A percentile compares a stretch with the other conserved stretches of the same genome.
Conservation (phyloP, 2,888 invertebrate genomes). For the Thysanoteuthis rhombus region DNA sequence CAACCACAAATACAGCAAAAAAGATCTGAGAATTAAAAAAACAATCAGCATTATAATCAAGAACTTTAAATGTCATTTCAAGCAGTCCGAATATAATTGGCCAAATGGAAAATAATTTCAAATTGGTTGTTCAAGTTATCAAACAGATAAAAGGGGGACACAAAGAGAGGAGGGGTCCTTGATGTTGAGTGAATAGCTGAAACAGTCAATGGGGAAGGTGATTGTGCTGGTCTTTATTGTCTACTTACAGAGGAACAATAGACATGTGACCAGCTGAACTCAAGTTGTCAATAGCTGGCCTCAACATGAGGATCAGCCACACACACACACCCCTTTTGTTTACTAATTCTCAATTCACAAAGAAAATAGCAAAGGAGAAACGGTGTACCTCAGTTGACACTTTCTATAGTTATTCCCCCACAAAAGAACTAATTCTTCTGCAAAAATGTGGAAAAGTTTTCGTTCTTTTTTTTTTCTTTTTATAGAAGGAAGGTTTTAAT, state of each 20-base stretch:
- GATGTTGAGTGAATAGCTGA: background rate
- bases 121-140: constrained; percentile 12
- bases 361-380: no score
- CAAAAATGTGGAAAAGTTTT: background rate
- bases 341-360: background rate
- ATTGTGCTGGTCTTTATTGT: background rate
- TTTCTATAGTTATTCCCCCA: background rate
- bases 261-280: constrained; percentile 12
- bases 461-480: no score
- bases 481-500: background rate
- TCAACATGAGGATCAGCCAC: background rate
- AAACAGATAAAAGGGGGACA: background rate
- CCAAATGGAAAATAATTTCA: background rate
- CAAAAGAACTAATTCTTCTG: background rate
- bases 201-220: background rate
- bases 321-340: background rate
- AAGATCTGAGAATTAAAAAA: background rate
- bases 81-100: background rate
- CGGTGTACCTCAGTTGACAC: background rate
- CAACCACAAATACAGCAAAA: background rate
- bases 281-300: background rate
- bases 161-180: background rate
- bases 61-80: background rate
- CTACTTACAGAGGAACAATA: background rate
- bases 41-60: background rate